Base-by-base conservation (phyloP, 2,888 invertebrate species). In the Eumerus sabulonum region DNA sequence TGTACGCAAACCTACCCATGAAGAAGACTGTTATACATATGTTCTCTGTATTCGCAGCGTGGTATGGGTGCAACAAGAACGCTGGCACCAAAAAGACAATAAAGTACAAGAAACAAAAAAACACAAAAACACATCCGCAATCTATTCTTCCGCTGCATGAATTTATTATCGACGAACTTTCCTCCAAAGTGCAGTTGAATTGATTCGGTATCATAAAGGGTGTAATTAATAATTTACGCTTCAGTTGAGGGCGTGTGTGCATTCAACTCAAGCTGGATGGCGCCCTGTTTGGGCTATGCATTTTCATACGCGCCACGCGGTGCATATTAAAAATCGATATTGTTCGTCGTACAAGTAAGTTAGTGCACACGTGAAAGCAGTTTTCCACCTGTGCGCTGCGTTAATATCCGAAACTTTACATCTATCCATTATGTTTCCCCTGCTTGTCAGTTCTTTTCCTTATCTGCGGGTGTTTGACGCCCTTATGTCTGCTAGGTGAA, bases 151-250 rank as follows among this genome's bases (percentile, higher is more conserved):
- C 27, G 27, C 2, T 27, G 27, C 27, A 27, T 62, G 62, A 62
- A 62, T 50, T 40, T 62, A 62, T 50, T 50, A 50, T 62, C 40
- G 60, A 42, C 11, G 17, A 51, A 63, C 51, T 63, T 53, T 35
- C 44, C 53, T n/a, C 27, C 51, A 44, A 45, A 53, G 44, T 53
- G 44, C 36, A 63, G 51, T 44, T 35, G 16, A 63, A 53, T 51
- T 63, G 63, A 63, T 63, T 53, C 16, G 51, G 18, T 63, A 44
- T 44, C 44, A 44, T 53, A 63, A 63, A 35, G 36, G 35, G 35
- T 44, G 51, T 53, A 42, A 63, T 63, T 63, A 63, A 51, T 62
- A 50, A 62, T 62, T 62, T 62, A 62, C 62, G 47, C 18, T 48
- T 38, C 13, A n/a, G 12, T 9, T 40, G 18, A 9, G 11, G 35